Conservation (phyloP, 2,888 invertebrate species). For the Sericinus montela region DNA sequence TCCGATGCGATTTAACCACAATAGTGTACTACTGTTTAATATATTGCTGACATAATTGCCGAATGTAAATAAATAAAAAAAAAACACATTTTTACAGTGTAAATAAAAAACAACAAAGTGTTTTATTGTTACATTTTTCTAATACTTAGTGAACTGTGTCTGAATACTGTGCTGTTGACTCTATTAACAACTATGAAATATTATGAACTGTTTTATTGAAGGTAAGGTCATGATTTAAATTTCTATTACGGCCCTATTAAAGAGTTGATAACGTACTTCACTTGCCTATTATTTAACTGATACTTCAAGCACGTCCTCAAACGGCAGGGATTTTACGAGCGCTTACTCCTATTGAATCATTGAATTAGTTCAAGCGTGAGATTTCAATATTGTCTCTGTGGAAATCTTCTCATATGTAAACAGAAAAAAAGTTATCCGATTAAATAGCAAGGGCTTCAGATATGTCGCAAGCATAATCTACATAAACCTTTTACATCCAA, state of each 20-base stretch:
- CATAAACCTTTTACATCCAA: constrained; percentile 23
- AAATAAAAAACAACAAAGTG: constrained; percentile 39
- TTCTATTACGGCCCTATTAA: background rate
- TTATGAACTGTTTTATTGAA: constrained; percentile 6
- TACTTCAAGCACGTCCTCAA: background rate
- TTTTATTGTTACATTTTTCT: constrained; percentile 29
- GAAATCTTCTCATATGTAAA: background rate
- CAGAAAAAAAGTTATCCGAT: constrained; percentile 9
- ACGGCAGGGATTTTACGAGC: background rate
- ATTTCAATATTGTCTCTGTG: constrained; percentile 1
- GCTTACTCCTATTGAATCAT: background rate
- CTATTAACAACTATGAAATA: constrained; percentile 9
- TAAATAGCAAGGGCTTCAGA: constrained; percentile 24
- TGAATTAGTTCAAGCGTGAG: background rate
- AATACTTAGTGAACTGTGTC: constrained; percentile 47
- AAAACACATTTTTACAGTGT: constrained; percentile 22
- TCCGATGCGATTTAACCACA: constrained; percentile 10
- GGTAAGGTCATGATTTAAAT: constrained; percentile 13
- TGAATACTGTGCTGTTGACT: constrained; percentile 29
- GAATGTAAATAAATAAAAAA: constrained; percentile 28
- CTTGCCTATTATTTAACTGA: constrained; percentile 4
- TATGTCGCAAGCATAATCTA: constrained; percentile 29
- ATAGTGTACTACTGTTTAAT: constrained; percentile 25
- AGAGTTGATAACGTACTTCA: background rate
- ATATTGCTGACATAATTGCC: constrained; percentile 24